Conservation (phyloP, 2,888 invertebrate species). For the Gibbula magus region DNA sequence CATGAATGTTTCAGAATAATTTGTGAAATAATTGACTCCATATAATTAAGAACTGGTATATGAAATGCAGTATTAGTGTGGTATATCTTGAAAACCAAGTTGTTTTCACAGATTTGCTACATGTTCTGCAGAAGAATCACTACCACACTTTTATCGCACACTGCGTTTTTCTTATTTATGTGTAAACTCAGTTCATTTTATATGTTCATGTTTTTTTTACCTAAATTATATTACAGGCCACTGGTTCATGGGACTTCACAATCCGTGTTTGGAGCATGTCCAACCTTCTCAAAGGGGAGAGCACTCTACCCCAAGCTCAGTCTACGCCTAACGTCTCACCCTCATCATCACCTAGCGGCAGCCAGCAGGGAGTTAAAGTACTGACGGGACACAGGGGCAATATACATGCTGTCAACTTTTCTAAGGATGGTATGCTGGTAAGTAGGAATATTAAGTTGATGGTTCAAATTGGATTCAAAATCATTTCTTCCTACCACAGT, state of each 20-base stretch:
- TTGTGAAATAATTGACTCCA: not conserved
- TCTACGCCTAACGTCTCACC: not conserved
- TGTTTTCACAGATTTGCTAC: too few relatives aligned
- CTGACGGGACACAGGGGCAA: slow-evolving; percentile 71
- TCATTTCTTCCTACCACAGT: too few relatives aligned
- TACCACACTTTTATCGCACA: too few relatives aligned
- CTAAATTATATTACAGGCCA: slow-evolving; percentile 58
- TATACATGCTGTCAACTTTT: slow-evolving; percentile 71
- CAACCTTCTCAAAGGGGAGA: not conserved
- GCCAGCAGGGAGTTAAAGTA: slow-evolving; percentile 42
- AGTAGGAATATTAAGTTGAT: slow-evolving; percentile 15
- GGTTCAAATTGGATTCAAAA: too few relatives aligned
- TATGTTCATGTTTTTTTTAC: not conserved
- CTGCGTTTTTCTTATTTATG: too few relatives aligned
- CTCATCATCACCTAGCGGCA: slow-evolving; percentile 17
- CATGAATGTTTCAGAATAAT: too few relatives aligned
- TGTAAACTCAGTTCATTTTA: too few relatives aligned
- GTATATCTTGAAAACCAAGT: too few relatives aligned
- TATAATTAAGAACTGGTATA: not conserved
- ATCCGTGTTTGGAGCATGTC: slow-evolving; percentile 68
- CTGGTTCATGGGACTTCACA: slow-evolving; percentile 73
- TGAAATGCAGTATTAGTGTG: too few relatives aligned
- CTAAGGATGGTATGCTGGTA: slow-evolving; percentile 73
- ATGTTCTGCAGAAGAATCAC: too few relatives aligned
- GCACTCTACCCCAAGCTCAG: not conserved